Conservation (phyloP, 2,113 vertebrate genomes). For the Erpornis zantholeuca region DNA sequence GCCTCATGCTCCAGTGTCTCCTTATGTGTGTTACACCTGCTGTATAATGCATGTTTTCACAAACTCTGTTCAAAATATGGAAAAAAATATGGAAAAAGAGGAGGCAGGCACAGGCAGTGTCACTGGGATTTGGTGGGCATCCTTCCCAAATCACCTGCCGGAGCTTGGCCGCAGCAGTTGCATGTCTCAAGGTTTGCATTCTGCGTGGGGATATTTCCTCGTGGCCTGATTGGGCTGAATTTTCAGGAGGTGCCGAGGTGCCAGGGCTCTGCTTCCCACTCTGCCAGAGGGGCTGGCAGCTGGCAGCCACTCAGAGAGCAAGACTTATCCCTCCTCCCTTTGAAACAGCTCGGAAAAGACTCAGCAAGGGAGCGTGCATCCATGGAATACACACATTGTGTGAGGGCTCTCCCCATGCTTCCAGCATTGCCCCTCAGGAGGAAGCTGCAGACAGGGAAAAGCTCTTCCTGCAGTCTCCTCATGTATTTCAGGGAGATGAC, state of each 20-base stretch:
- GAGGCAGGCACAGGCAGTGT: background rate
- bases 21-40: background rate
- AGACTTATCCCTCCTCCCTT: background rate
- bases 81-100: too few relatives aligned
- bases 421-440: background rate
- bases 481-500: background rate
- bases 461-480: background rate
- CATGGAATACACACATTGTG: background rate
- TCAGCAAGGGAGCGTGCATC: background rate
- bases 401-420: background rate
- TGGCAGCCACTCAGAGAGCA: background rate
- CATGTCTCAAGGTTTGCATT: background rate
- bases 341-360: background rate
- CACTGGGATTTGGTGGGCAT: background rate
- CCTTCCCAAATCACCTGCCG: background rate
- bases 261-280: background rate
- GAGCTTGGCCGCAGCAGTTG: background rate
- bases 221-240: accelerated
- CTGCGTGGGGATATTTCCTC: background rate
- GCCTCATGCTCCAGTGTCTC: background rate
- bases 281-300: background rate
- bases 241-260: background rate
- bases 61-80: background rate
- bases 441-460: background rate
- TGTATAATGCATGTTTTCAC: background rate